Evolutionary conservation across 2,113 vertebrate genomes (phyloP).

Genomic region (Rhea americana): DNA sequence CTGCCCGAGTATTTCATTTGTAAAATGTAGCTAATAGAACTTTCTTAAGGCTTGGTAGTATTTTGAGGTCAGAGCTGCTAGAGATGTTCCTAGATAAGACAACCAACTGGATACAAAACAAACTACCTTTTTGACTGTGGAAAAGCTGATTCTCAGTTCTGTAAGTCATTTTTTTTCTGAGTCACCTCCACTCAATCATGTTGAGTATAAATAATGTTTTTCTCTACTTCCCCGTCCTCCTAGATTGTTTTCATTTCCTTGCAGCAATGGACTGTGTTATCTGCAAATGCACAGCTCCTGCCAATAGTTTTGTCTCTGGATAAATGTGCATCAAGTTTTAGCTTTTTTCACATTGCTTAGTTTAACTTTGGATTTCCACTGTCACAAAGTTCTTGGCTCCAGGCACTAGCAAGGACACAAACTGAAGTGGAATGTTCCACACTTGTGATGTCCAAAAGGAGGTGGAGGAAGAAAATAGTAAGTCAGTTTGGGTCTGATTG

Average conservation of each 20-base stretch:
- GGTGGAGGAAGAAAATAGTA: not conserved
- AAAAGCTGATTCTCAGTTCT: not conserved
- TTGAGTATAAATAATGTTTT: not conserved
- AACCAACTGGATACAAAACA: not conserved
- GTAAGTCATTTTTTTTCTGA: not conserved
- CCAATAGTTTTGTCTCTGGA: not conserved
- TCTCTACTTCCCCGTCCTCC: not conserved
- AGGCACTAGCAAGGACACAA: not conserved
- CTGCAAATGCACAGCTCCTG: not conserved
- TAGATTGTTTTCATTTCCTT: not conserved
- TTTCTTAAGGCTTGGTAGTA: not conserved
- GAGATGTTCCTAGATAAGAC: not conserved
- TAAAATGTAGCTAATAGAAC: not conserved
- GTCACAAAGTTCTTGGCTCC: not conserved
- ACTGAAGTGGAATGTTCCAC: not conserved
- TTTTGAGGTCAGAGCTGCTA: not conserved
- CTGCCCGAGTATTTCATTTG: not conserved
- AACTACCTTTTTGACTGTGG: not conserved
- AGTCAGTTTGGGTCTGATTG: conserved; percentile 21
- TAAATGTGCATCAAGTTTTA: not conserved
- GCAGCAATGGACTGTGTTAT: not conserved
- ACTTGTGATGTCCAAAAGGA: not conserved
- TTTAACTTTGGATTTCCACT: not conserved
- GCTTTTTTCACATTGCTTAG: not conserved
- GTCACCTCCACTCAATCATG: not conserved